A percentile compares a stretch with the other conserved stretches of the same genome.
Conservation (phyloP, 1,140 invertebrate genomes). For the Pseudoatta argentina region DNA sequence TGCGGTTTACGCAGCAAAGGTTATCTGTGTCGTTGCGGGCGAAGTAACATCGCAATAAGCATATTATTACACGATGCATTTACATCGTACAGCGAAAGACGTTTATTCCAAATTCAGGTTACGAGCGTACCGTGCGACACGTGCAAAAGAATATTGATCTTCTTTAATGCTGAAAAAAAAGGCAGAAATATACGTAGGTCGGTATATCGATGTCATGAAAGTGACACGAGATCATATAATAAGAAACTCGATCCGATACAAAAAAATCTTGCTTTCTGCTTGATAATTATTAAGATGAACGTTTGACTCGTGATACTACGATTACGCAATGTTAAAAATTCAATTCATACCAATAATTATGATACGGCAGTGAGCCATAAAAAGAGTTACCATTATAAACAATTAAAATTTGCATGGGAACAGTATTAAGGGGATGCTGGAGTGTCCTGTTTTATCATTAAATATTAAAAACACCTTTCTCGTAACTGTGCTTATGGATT, state of each 20-base stretch:
- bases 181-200: not conserved
- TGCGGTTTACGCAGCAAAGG: conserved; percentile 65
- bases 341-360: not conserved
- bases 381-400: not conserved
- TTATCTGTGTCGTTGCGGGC: conserved; percentile 60
- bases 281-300: conserved; percentile 1
- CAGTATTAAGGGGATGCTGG: too few relatives aligned
- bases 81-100: conserved; percentile 1
- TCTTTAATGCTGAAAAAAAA: not conserved
- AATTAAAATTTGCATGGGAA: conserved; percentile 5
- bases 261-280: conserved; percentile 22
- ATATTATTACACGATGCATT: conserved; percentile 28
- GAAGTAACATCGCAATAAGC: conserved; percentile 52
- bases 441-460: too few relatives aligned
- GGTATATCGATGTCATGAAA: conserved; percentile 21
- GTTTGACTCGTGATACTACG: not conserved
- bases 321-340: conserved; percentile 23
- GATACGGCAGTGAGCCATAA: not conserved
- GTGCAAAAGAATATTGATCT: not conserved
- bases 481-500: too few relatives aligned
- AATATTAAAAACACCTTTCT: too few relatives aligned
- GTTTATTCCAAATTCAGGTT: conserved; percentile 49
- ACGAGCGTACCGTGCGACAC: not conserved
- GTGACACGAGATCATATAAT: not conserved
- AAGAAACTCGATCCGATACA: not conserved